These are phyloP conservation scores for Iphiclides podalirius DNA, from an alignment of 2,888 invertebrate species.

Conservation along the genomic window DNA sequence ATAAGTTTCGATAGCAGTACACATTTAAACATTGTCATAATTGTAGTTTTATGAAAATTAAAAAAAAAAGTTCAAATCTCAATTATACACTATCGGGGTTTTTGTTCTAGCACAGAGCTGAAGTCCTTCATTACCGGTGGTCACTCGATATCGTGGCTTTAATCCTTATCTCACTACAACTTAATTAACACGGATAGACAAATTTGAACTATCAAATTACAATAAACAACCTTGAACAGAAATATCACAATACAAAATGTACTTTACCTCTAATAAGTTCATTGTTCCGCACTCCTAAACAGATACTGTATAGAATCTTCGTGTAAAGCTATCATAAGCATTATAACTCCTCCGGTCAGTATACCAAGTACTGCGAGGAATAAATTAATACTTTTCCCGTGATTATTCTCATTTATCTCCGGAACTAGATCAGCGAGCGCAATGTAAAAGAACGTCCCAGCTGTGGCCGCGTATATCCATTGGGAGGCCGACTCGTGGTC, in stretches of 20 bases:
- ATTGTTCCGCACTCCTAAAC: slow-evolving; percentile 69
- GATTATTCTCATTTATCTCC: slow-evolving; percentile 78
- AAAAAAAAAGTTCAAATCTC: no score
- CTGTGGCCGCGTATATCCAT: slow-evolving; percentile 90
- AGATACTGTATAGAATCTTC: slow-evolving; percentile 81
- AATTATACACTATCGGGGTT: no score
- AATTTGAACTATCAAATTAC: slow-evolving; percentile 39
- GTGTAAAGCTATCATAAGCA: slow-evolving; percentile 86
- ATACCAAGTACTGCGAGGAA: slow-evolving; percentile 84
- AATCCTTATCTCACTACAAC: no score
- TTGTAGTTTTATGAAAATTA: no score
- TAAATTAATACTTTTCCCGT: slow-evolving; percentile 75
- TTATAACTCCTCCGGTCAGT: slow-evolving; percentile 83
- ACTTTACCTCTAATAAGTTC: slow-evolving; percentile 30
- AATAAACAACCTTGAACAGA: slow-evolving; percentile 43
- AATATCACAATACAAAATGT: slow-evolving; percentile 24
- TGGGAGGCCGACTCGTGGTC: slow-evolving; percentile 84
- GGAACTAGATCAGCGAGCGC: slow-evolving; percentile 89
- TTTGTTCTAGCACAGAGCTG: no score
- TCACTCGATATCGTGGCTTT: no score
- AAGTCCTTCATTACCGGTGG: no score
- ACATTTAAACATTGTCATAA: no score
- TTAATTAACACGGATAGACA: no score
- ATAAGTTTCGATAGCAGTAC: no score
- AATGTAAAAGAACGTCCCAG: slow-evolving; percentile 90